phyloP scores from a whole-genome alignment of 2,888 invertebrate species.

The Octonoba sinensis region DNA sequence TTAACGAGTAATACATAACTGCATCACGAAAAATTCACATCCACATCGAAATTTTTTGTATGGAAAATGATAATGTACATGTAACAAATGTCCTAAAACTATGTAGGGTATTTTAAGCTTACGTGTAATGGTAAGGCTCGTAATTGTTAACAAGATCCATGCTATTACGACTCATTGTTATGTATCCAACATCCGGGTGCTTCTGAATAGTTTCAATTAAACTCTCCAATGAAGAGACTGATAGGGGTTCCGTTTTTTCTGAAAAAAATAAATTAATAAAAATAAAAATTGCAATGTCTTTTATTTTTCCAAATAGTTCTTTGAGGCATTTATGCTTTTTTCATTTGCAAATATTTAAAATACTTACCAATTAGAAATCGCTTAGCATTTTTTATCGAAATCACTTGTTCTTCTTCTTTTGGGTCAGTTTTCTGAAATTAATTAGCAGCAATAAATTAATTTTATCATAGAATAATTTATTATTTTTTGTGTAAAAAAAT shows the following conservation, averaged over 20 bases:
- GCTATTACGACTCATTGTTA: conserved; percentile 33
- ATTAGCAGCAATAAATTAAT: too few species aligned
- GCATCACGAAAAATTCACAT: too few species aligned
- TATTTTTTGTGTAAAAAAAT: too few species aligned
- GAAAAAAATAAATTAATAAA: background rate
- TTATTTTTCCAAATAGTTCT: background rate
- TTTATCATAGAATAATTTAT: too few species aligned
- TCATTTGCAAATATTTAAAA: background rate
- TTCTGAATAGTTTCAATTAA: conserved; percentile 7
- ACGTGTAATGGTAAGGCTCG: conserved; percentile 40
- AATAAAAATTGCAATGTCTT: background rate
- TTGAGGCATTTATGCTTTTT: background rate
- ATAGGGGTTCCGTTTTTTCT: conserved; percentile 21
- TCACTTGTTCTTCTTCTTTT: background rate
- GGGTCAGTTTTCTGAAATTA: too few species aligned
- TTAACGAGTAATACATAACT: too few species aligned
- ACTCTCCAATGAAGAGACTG: conserved; percentile 8
- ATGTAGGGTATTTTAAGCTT: too few species aligned
- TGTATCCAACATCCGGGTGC: conserved; percentile 31
- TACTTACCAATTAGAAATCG: conserved; percentile 35
- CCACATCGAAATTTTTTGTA: too few species aligned
- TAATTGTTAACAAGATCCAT: conserved; percentile 53
- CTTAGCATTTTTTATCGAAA: background rate
- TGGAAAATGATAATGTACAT: too few species aligned
- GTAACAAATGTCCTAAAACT: too few species aligned